Evolutionary conservation across 1,140 invertebrate species (phyloP).

Genomic region (Drosophila varians): DNA sequence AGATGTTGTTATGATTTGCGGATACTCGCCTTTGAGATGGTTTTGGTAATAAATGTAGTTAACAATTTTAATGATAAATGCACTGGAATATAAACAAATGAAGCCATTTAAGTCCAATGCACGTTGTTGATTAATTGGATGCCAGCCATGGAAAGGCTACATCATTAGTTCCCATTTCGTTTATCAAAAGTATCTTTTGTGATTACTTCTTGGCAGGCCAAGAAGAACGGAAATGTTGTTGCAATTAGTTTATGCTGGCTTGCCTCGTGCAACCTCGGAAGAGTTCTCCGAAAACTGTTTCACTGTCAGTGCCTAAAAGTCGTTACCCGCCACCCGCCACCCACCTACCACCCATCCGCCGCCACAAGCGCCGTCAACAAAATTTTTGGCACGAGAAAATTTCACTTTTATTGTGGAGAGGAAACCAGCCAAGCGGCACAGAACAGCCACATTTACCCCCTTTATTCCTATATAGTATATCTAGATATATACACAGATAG

Average conservation of each 20-base stretch:
- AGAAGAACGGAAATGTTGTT: slow-evolving; percentile 39
- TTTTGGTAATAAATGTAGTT: slow-evolving; percentile 1
- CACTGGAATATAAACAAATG: slow-evolving; percentile 26
- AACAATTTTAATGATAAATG: not conserved
- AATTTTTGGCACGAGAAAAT: slow-evolving; percentile 52
- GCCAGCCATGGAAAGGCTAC: not conserved
- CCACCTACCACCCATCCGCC: not conserved
- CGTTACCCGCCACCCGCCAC: slow-evolving; percentile 14
- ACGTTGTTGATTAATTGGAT: slow-evolving; percentile 33
- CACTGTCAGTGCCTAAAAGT: slow-evolving; percentile 44
- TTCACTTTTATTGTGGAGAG: slow-evolving; percentile 47
- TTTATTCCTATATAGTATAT: slow-evolving; percentile 19
- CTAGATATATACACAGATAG: slow-evolving; percentile 8
- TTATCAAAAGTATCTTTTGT: slow-evolving; percentile 55
- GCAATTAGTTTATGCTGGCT: slow-evolving; percentile 64
- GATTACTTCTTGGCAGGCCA: slow-evolving; percentile 23
- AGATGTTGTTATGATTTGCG: slow-evolving; percentile 27
- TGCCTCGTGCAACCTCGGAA: slow-evolving; percentile 37
- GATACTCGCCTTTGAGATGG: slow-evolving; percentile 26
- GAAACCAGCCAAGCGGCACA: slow-evolving; percentile 33
- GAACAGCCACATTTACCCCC: slow-evolving; percentile 4
- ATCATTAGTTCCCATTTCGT: slow-evolving; percentile 47
- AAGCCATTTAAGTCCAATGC: slow-evolving; percentile 7
- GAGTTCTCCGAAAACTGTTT: slow-evolving; percentile 34
- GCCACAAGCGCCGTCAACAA: slow-evolving; percentile 10